Percentiles rank a stretch among this genome's conserved stretches.
These are phyloP conservation scores for Charaxes varanes DNA, from an alignment of 1,140 invertebrate species.

Conservation along the genomic window DNA sequence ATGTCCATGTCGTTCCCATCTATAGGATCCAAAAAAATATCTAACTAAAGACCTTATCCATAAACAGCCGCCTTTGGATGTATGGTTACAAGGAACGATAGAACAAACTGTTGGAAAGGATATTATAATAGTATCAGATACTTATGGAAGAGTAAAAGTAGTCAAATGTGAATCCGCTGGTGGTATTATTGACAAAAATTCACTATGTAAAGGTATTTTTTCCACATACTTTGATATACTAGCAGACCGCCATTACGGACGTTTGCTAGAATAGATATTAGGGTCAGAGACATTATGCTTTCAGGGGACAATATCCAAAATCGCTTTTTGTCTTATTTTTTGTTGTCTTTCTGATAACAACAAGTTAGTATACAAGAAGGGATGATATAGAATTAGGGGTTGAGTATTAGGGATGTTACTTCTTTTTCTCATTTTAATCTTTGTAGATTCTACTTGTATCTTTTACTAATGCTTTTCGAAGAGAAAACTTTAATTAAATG, in stretches of 20 bases:
- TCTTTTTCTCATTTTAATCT: no score
- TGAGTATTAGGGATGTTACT: no score
- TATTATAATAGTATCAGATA: conserved; percentile 53
- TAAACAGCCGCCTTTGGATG: conserved; percentile 42
- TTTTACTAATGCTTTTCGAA: no score
- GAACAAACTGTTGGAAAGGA: conserved; percentile 50
- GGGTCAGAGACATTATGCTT: conserved; percentile 6
- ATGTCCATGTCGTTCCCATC: not conserved
- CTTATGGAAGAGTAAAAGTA: conserved; percentile 48
- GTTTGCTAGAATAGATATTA: conserved; percentile 12
- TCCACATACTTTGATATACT: not conserved
- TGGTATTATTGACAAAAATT: conserved; percentile 45
- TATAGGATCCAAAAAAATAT: conserved; percentile 41
- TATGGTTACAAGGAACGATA: conserved; percentile 61
- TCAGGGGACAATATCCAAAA: not conserved
- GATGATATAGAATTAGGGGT: no score
- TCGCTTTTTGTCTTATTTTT: not conserved
- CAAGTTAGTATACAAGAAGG: no score
- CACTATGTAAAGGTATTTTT: conserved; percentile 33
- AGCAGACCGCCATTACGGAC: conserved; percentile 9
- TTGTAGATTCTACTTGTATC: no score
- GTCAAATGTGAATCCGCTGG: conserved; percentile 51
- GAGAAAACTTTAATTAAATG: no score
- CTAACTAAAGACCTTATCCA: conserved; percentile 49
- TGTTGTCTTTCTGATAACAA: no score